phyloP scores from a whole-genome alignment of 2,113 vertebrate genomes.

The Ictalurus punctatus region DNA sequence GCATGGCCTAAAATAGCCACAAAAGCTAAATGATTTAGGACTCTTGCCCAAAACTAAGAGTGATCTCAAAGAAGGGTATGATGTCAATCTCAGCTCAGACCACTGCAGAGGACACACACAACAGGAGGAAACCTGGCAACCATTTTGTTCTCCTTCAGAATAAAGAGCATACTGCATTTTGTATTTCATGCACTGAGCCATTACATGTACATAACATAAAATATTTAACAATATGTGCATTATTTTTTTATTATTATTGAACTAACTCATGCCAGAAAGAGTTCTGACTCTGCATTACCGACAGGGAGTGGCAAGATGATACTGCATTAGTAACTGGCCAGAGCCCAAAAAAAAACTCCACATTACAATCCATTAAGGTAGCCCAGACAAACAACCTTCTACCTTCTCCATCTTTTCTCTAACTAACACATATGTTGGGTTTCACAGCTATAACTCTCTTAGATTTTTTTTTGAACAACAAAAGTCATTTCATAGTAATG shows the following conservation, averaged over 20 bases:
- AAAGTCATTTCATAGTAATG: background rate
- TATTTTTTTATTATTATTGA: conserved; percentile 23
- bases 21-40: conserved; percentile 51
- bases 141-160: conserved; percentile 5
- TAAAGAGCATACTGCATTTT: background rate
- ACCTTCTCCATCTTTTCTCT: conserved; percentile 1
- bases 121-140: background rate
- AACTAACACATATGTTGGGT: background rate
- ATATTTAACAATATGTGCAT: background rate
- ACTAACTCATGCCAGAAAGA: conserved; percentile 43
- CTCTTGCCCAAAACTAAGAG: conserved; percentile 48
- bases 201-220: background rate
- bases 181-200: background rate
- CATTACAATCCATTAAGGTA: conserved; percentile 62
- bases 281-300: conserved; percentile 44
- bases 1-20: background rate
- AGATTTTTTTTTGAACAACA: background rate
- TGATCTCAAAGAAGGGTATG: conserved; percentile 41
- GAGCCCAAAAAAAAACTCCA: conserved; percentile 61
- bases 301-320: conserved; percentile 60
- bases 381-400: conserved; percentile 43
- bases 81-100: conserved; percentile 37
- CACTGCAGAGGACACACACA: conserved; percentile 20
- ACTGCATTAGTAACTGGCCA: conserved; percentile 69
- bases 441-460: background rate